A percentile compares a stretch with the other conserved stretches of the same genome.
Conservation (phyloP, 2,113 vertebrate species). For the Parus major region DNA sequence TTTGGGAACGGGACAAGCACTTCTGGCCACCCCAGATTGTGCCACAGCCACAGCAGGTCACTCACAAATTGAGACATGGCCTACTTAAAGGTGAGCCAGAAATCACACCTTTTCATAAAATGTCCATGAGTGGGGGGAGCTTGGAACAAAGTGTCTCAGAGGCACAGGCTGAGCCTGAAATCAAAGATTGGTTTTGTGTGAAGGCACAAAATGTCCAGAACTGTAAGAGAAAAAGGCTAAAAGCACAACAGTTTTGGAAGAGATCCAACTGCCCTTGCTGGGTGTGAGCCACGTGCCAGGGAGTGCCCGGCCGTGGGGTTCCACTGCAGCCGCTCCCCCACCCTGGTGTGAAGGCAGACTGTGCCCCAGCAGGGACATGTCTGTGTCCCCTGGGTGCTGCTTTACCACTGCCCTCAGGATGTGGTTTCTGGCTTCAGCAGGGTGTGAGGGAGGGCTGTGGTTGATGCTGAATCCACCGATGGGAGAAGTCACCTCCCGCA, state of each 20-base stretch:
- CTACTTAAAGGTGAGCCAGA: background rate
- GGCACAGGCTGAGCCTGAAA: background rate
- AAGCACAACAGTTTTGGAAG: background rate
- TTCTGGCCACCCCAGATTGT: background rate
- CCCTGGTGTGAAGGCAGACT: fast-evolving
- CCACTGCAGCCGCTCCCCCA: background rate
- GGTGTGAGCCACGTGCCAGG: background rate
- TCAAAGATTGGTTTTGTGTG: background rate
- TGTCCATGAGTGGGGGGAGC: background rate
- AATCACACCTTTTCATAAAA: background rate
- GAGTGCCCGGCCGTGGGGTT: background rate
- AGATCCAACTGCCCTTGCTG: background rate
- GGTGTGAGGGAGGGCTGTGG: background rate
- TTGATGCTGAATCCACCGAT: background rate
- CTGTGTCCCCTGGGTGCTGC: background rate
- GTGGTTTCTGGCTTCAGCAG: background rate
- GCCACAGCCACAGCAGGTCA: background rate
- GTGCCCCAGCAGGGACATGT: background rate
- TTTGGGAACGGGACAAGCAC: background rate
- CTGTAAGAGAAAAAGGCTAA: background rate
- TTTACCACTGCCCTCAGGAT: background rate
- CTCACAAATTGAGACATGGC: background rate
- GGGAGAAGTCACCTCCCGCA: background rate
- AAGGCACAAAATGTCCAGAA: background rate
- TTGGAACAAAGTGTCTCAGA: background rate